A percentile compares a stretch with the other conserved stretches of the same genome.
These are phyloP conservation scores for Noctua comes DNA, from an alignment of 2,888 invertebrate species.

Conservation along the genomic window DNA sequence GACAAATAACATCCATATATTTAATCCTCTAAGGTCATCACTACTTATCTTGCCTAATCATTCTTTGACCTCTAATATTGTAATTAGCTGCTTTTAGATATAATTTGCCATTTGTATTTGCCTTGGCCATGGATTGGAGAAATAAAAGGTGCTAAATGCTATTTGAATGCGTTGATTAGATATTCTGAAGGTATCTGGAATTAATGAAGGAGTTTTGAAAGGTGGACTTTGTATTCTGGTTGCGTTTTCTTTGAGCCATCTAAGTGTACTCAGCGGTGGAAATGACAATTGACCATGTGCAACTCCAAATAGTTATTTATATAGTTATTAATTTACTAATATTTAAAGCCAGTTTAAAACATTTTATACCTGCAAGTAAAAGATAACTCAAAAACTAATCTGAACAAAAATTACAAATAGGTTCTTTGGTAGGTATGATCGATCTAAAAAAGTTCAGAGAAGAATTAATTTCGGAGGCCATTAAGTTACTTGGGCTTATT, in stretches of 20 bases:
- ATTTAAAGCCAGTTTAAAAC: background rate
- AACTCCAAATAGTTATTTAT: background rate
- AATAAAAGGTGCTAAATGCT: background rate
- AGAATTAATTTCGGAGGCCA: background rate
- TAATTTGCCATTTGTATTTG: conserved; percentile 29
- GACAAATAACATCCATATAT: conserved; percentile 54
- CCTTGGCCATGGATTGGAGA: background rate
- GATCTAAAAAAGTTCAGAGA: background rate
- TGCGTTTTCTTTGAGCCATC: conserved; percentile 13
- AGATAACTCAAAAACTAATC: background rate
- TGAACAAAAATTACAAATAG: background rate
- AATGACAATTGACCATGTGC: background rate
- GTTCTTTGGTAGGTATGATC: background rate
- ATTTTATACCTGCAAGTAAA: background rate
- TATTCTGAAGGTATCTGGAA: conserved; percentile 41
- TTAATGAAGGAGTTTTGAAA: conserved; percentile 38
- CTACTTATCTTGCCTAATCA: conserved; percentile 40
- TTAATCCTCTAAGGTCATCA: conserved; percentile 44
- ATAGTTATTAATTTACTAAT: background rate
- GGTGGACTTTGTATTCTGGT: conserved; percentile 36
- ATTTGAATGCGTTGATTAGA: conserved; percentile 12
- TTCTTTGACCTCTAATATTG: conserved; percentile 45
- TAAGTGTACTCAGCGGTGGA: background rate
- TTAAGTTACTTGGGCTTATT: background rate
- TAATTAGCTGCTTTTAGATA: conserved; percentile 13